Evolutionary conservation across 2,797 vertebrate genomes (phyloP).

Genomic region (Philypnodon macrostomus): DNA sequence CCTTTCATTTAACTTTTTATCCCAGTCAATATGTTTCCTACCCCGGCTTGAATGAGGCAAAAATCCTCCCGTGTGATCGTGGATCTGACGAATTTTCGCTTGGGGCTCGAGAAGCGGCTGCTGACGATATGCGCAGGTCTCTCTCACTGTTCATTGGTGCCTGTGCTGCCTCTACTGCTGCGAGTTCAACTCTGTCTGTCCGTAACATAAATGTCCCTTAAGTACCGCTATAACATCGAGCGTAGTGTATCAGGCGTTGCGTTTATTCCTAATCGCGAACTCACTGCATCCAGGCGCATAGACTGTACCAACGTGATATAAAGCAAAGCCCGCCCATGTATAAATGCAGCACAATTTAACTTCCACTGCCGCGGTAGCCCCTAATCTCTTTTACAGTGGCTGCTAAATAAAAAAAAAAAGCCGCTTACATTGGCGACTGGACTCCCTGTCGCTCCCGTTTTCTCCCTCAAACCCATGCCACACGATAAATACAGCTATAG

Average conservation of each 20-base stretch:
- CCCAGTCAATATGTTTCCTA: constrained; percentile 59
- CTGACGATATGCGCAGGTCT: constrained; percentile 82
- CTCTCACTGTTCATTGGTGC: constrained; percentile 79
- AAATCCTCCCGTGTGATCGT: constrained; percentile 72
- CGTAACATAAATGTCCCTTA: constrained; percentile 59
- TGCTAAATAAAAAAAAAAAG: constrained; percentile 84
- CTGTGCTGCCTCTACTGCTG: constrained; percentile 53
- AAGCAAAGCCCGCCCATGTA: constrained; percentile 90
- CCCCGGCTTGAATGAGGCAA: constrained; percentile 60
- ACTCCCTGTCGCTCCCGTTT: constrained; percentile 29
- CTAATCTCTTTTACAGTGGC: constrained; percentile 84
- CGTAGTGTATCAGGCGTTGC: neutral
- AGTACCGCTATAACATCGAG: neutral
- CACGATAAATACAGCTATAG: constrained; percentile 13
- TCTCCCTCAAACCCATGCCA: constrained; percentile 2
- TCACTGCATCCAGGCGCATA: constrained; percentile 86
- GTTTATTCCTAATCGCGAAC: constrained; percentile 73
- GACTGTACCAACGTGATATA: constrained; percentile 85
- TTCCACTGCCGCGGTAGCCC: constrained; percentile 84
- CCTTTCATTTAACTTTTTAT: constrained; percentile 69
- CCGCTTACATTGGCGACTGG: constrained; percentile 79
- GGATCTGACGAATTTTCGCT: constrained; percentile 78
- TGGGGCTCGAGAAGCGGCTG: constrained; percentile 76
- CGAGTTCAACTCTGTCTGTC: constrained; percentile 84
- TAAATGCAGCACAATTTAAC: constrained; percentile 93